Evolutionary conservation across 1,140 invertebrate genomes (phyloP).

Genomic region (Heliconius congener): DNA sequence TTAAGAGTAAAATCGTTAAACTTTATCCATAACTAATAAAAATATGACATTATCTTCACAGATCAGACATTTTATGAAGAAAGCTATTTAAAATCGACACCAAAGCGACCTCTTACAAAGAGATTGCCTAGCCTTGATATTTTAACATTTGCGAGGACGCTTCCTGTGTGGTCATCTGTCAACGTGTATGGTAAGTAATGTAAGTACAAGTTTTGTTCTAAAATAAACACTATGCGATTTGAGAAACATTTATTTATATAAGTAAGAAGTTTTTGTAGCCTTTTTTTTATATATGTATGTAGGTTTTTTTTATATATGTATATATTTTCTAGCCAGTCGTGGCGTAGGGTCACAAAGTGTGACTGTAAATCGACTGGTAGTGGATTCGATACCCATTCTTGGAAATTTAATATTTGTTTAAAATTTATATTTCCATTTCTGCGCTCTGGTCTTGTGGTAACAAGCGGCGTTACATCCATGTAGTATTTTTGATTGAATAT

Average conservation of each 20-base stretch:
- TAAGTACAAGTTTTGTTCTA: background rate
- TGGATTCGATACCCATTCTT: no score
- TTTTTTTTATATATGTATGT: background rate
- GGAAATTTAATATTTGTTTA: no score
- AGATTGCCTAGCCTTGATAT: constrained; percentile 24
- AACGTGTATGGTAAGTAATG: background rate
- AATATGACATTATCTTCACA: background rate
- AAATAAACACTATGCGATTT: background rate
- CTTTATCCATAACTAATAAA: no score
- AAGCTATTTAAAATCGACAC: background rate
- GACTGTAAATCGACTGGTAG: no score
- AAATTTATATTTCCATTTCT: no score
- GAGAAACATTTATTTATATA: background rate
- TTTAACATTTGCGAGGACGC: constrained; percentile 6
- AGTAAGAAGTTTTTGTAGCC: background rate
- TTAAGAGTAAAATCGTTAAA: no score
- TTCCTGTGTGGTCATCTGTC: constrained; percentile 21
- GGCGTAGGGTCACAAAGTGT: no score
- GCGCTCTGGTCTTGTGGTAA: no score
- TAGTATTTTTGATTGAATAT: no score
- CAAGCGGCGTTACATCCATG: no score
- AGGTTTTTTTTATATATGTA: background rate
- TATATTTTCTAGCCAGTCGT: no score
- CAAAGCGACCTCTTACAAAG: background rate
- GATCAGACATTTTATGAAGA: background rate